phyloP scores from a whole-genome alignment of 2,113 vertebrate species.

The Petroica traversi region DNA sequence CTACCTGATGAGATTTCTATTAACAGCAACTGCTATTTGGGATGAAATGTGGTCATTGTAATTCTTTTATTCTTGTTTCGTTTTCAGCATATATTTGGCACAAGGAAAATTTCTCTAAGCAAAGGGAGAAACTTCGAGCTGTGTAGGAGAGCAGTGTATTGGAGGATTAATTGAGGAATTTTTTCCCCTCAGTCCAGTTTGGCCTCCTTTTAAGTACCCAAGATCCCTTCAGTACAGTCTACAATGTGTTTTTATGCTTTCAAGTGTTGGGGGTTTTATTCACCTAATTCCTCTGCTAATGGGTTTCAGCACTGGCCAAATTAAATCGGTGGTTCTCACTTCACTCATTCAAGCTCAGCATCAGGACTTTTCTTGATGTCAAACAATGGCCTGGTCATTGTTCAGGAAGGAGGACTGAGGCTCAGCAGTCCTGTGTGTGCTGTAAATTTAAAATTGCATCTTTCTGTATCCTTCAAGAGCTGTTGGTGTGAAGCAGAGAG shows the following conservation, averaged over 20 bases:
- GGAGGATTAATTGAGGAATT: background rate
- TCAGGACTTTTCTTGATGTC: background rate
- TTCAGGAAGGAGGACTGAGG: background rate
- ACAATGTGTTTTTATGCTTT: background rate
- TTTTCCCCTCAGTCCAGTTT: background rate
- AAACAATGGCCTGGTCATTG: background rate
- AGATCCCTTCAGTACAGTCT: background rate
- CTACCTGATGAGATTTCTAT: background rate
- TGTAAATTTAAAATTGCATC: background rate
- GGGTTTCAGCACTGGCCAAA: background rate
- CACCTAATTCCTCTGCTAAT: background rate
- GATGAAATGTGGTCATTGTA: background rate
- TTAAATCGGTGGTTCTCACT: background rate
- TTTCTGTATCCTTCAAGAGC: background rate
- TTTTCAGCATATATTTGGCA: background rate
- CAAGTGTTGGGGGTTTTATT: fast-evolving
- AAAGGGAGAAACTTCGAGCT: background rate
- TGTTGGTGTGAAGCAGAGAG: background rate
- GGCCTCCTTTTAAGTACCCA: background rate
- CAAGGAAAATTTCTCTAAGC: background rate
- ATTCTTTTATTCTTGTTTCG: background rate
- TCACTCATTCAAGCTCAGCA: background rate
- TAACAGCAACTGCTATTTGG: background rate
- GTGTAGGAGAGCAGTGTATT: fast-evolving
- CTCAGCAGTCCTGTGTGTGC: background rate